These are phyloP conservation scores for Adelges cooleyi DNA, from an alignment of 1,140 invertebrate genomes.

Conservation along the genomic window DNA sequence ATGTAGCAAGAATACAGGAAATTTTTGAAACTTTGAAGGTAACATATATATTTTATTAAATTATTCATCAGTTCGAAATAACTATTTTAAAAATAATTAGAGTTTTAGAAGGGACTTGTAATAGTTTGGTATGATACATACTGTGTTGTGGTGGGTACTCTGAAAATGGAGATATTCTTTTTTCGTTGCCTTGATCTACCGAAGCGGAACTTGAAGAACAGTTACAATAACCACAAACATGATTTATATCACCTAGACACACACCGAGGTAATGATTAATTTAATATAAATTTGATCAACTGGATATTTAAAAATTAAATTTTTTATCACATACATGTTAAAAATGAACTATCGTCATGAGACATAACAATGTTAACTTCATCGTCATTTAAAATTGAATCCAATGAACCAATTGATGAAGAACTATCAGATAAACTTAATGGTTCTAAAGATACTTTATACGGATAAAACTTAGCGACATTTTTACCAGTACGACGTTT, in stretches of 20 bases:
- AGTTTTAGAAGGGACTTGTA: no score
- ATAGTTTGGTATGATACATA: not conserved
- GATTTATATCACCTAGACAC: constrained; percentile 7
- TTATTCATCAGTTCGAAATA: no score
- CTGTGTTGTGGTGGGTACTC: constrained; percentile 18
- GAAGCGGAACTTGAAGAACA: constrained; percentile 26
- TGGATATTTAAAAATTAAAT: constrained; percentile 9
- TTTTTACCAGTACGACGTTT: constrained; percentile 46
- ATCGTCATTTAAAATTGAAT: constrained; percentile 65
- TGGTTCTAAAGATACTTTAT: constrained; percentile 22
- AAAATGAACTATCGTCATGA: constrained; percentile 40
- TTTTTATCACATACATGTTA: constrained; percentile 30
- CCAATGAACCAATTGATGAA: constrained; percentile 61
- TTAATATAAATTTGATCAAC: no score
- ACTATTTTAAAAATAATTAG: no score
- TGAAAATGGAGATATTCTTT: constrained; percentile 18
- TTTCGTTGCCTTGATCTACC: constrained; percentile 21
- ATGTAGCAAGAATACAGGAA: no score
- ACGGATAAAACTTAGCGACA: not conserved
- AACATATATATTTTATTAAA: no score
- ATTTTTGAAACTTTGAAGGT: no score
- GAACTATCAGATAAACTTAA: constrained; percentile 35
- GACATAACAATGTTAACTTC: constrained; percentile 53
- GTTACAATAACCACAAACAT: constrained; percentile 25
- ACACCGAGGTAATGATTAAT: not conserved